phyloP scores from a whole-genome alignment of 2,888 invertebrate genomes.

The Thecocarcelia acutangulata region DNA sequence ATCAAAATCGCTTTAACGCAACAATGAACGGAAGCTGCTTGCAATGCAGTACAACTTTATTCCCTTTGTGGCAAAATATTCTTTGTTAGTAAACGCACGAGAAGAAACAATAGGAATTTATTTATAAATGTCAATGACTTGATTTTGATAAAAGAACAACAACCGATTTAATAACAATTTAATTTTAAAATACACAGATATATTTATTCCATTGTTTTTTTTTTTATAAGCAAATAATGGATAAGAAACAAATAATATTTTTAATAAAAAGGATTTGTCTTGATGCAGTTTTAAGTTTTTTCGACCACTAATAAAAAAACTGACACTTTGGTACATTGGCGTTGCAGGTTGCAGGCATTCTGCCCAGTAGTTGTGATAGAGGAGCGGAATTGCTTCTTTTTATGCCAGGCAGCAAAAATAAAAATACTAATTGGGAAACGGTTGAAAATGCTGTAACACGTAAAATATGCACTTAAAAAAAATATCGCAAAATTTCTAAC shows the following conservation, averaged over 20 bases:
- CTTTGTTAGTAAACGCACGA: slow-evolving; percentile 47
- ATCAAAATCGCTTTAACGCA: slow-evolving; percentile 29
- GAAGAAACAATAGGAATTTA: slow-evolving; percentile 38
- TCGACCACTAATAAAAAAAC: too few relatives aligned
- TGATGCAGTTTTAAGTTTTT: neutral
- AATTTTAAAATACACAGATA: slow-evolving; percentile 1
- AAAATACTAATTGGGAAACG: too few relatives aligned
- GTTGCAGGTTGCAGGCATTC: too few relatives aligned
- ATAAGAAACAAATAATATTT: neutral
- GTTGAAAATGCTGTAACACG: too few relatives aligned
- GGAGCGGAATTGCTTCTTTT: too few relatives aligned
- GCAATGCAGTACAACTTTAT: slow-evolving; percentile 18
- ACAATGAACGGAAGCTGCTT: slow-evolving; percentile 48
- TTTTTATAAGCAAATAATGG: slow-evolving; percentile 3
- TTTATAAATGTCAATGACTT: slow-evolving; percentile 55
- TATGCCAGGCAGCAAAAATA: too few relatives aligned
- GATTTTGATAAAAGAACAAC: slow-evolving; percentile 49
- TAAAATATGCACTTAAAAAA: too few relatives aligned
- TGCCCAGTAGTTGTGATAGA: too few relatives aligned
- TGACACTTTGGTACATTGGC: too few relatives aligned
- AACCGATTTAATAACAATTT: slow-evolving; percentile 16
- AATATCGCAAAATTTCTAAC: too few relatives aligned
- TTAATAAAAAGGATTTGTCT: neutral
- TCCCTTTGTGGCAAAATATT: slow-evolving; percentile 29
- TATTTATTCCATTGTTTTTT: neutral